Evolutionary conservation across 1,140 invertebrate species (phyloP).

Genomic region (Drosophila lacertosa): DNA sequence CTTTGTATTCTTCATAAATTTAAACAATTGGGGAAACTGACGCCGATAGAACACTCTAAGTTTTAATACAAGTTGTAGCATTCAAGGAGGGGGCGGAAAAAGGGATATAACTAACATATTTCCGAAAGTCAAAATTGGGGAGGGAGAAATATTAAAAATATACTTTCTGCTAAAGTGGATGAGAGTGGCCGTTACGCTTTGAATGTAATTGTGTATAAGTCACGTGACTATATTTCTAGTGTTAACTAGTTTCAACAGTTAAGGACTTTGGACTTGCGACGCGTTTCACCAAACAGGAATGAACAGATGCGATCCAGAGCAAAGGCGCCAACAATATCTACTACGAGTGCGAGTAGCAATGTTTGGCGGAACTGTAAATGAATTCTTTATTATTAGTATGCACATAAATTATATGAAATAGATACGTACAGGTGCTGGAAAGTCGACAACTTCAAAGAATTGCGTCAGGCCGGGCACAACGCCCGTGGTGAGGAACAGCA

Average conservation of each 20-base stretch:
- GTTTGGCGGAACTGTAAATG: slow-evolving; percentile 92
- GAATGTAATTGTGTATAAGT: slow-evolving; percentile 9
- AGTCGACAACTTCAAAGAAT: slow-evolving; percentile 95
- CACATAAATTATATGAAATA: background rate
- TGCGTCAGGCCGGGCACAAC: slow-evolving; percentile 90
- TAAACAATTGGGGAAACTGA: slow-evolving; percentile 58
- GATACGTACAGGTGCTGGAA: slow-evolving; percentile 91
- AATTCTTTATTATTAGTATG: background rate
- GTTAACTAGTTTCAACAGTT: slow-evolving; percentile 55
- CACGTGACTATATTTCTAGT: background rate
- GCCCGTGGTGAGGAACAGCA: slow-evolving; percentile 91
- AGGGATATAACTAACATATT: slow-evolving; percentile 5
- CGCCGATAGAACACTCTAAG: slow-evolving; percentile 32
- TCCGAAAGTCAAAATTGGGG: background rate
- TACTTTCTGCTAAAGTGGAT: background rate
- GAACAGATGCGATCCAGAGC: slow-evolving; percentile 93
- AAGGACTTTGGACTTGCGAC: slow-evolving; percentile 72
- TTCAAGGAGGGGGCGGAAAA: background rate
- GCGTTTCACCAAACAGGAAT: slow-evolving; percentile 91
- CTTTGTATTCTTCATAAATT: slow-evolving; percentile 17
- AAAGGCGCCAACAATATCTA: slow-evolving; percentile 93
- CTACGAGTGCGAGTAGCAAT: slow-evolving; percentile 91
- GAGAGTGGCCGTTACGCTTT: background rate
- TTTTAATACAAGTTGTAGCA: slow-evolving; percentile 27
- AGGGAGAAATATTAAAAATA: slow-evolving; percentile 5